Base-by-base conservation (phyloP, 2,797 vertebrate genomes). In the Pipistrellus pipistrellus region DNA sequence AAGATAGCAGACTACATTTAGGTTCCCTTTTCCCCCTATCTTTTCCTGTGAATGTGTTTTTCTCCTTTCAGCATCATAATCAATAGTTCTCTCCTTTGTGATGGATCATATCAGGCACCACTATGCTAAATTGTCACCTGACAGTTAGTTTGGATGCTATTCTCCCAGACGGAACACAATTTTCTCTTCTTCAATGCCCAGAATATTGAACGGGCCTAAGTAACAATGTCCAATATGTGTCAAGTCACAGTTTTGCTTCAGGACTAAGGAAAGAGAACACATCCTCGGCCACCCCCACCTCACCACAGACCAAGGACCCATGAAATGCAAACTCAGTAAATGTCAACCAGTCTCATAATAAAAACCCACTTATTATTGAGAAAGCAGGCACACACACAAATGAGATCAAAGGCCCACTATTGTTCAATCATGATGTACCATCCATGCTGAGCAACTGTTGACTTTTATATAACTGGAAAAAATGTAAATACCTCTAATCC, bases 211-310 rank as follows among this genome's bases (percentile, higher is more conserved):
- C 96, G 78, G 71, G 82, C 85, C 3, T 38, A 96, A 91, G 78
- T 90, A 96, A 97, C 87, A 81, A 91, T 97, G 91, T 91, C 98
- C 96, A 98, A 97, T 97, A 98, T 92, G 91, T 96, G 96, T 97
- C 97, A 98, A 97, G 94, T 92, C 91, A 93, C 90, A 97, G 92
- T 88, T 68, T 96, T 80, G 6, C 92, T 97, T 85, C 30, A 96
- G 81, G 57, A 94, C 95, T 85, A 97, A 96, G 96, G 98, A 98
- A 96, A 97, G 95, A 97, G 94, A 98, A 94, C 72, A 57, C 66
- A 86, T 91, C 75, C 80, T 93, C 94, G 88, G 97, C 97, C 59
- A 93, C 78, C 97, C 95, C 86, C 95, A 96, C 38, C 35, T 94
- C 88, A 75, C 95, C 85, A 92, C 20, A 85, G 87, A 96, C 94